Base-by-base conservation (phyloP, 2,113 vertebrate genomes). In the Tor tambroides region DNA sequence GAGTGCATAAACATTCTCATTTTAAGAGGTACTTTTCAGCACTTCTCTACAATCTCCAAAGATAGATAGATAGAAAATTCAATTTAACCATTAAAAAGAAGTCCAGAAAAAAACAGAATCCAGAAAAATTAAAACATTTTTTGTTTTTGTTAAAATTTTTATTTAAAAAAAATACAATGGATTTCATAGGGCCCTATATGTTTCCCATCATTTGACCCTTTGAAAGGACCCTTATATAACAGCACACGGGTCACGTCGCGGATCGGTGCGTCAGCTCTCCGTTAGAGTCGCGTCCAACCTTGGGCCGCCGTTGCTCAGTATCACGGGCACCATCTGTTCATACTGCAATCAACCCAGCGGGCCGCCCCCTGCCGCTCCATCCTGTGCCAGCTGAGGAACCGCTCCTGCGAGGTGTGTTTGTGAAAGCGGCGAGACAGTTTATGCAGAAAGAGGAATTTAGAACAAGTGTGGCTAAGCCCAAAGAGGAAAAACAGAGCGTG, bases 261-360 rank as follows among this genome's bases (percentile, higher is more conserved):
- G 26, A 65, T 19, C 35, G 4, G 51, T 65, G 35, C 59, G 6
- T 30, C 41, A 83, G 80, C 80, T 83, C 43, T 0, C 28, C 43
- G 38, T 17, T 30, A 49, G 72, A 65, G 56, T 26, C 35, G 17
- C 28, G n/a, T 71, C 85, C 63, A 63, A 88, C 74, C 75, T 56
- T 83, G 87, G 32, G 46, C 51, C 12, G 28, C 76, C 51, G 23
- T 38, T 28, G 51, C 56, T 74, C 86, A 63, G 78, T 84, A 89
- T 77, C 86, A 86, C 41, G 46, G 43, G 80, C 65, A 89, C 86
- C 86, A 90, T 90, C 89, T 90, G 89, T 61, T 90, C 79, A 43
- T 79, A 63, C 72, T 71, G 71, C 85, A 83, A 67, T 81, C 79
- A 71, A 41, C 74, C 15, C 86, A 87, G 79, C 30, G 59, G 56